Base-by-base conservation (phyloP, 2,113 vertebrate genomes). In the Chloebia gouldiae region DNA sequence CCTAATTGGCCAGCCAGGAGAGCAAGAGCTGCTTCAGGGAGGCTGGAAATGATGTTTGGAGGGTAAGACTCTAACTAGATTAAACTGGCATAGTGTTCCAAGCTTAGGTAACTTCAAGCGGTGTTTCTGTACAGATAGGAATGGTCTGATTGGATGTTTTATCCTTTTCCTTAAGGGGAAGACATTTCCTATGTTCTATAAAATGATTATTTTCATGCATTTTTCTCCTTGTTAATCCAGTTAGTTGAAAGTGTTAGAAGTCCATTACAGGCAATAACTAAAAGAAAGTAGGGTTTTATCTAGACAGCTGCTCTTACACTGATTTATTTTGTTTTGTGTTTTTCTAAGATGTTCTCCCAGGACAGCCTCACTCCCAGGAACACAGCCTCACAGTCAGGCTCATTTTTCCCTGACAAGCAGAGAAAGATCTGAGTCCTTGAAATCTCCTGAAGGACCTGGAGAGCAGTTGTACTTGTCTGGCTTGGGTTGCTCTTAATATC, bases 131-230 rank as follows among this genome's bases (percentile, higher is more conserved):
- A 20, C 27, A 35, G 59, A 92, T 40, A 76, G 70, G 64, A 37
- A 70, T 77, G 49, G 60, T 71, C 71, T 90, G 90, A 56, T 53
- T 64, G 71, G 91, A 77, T 77, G 47, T 49, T 89, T 56, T 56
- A 61, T 91, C 71, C 65, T 77, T 84, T 27, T 92, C 33, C 79
- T 94, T 94, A 71, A 64, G 88, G 81, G 87, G 68, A 93, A 95
- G 84, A 63, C 21, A 31, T 27, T 90, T 85, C 87, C 72, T 76
- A 16, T 10, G 2, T 93, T 86, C 53, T 21, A 77, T 81, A 88
- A 90, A 97, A 88, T 69, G 0, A 88, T 72, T 89, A 54, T 60
- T 84, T 94, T 81, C 80, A 93, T 63, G 81, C 47, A 44, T 76
- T 90, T 69, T 86, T 64, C 68, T 83, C 60, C 35, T 66, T 37